Conservation (phyloP, 1,140 invertebrate genomes). For the Trigoniulus corallinus region DNA sequence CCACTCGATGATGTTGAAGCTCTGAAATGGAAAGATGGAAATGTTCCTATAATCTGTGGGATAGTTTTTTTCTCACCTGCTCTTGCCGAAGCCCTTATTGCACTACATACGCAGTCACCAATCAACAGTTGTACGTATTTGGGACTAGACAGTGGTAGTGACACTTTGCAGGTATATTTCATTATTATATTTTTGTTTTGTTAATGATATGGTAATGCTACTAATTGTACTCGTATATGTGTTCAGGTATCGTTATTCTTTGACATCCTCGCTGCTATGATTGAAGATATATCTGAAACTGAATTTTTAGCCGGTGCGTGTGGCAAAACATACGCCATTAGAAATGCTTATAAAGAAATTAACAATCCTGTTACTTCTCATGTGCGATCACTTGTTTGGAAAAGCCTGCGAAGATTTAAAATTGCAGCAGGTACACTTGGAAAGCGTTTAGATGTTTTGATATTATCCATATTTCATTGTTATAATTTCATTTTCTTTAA, state of each 20-base stretch:
- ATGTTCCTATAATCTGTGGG: constrained; percentile 20
- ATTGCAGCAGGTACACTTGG: no score
- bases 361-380: no score
- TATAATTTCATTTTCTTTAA: no score
- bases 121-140: constrained; percentile 34
- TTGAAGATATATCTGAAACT: constrained; percentile 21
- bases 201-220: background rate
- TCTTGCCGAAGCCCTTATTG: constrained; percentile 27
- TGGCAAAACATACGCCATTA: no score
- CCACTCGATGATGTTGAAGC: constrained; percentile 12
- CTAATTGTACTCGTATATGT: background rate
- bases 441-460: no score
- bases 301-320: no score
- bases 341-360: no score
- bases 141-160: constrained; percentile 31
- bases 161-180: constrained; percentile 26
- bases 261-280: constrained; percentile 31
- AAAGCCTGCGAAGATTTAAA: no score
- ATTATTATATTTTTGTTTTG: background rate
- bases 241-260: constrained; percentile 33
- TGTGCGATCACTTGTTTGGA: no score
- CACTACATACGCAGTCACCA: constrained; percentile 27
- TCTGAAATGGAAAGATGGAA: constrained; percentile 18
- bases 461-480: no score
- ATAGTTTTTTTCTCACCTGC: constrained; percentile 25